A percentile compares a stretch with the other conserved stretches of the same genome.
Evolutionary conservation across 1,140 invertebrate genomes (phyloP).

Genomic region (Drosophila bocqueti): DNA sequence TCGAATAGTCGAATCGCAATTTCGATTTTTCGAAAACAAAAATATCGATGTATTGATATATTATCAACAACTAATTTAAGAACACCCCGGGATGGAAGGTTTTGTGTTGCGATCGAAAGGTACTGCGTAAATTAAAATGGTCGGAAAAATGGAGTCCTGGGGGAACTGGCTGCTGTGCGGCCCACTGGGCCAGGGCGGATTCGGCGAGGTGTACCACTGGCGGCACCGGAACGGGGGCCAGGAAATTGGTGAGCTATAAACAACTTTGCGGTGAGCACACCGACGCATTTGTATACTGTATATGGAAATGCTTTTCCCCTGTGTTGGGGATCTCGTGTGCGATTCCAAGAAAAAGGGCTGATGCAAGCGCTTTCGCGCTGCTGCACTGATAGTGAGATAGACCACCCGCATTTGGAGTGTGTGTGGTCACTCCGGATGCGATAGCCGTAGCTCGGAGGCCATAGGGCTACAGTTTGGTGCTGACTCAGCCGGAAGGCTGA

Average conservation of each 20-base stretch:
- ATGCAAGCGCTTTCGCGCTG: slow-evolving; percentile 35
- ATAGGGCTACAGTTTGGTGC: not conserved
- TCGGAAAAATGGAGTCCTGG: not conserved
- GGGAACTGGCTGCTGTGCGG: slow-evolving; percentile 44
- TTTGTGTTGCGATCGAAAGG: not conserved
- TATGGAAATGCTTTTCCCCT: slow-evolving; percentile 20
- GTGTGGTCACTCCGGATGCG: slow-evolving; percentile 2
- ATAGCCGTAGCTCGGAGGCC: slow-evolving; percentile 3
- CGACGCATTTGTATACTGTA: slow-evolving; percentile 6
- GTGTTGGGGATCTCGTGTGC: slow-evolving; percentile 7
- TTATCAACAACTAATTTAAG: too few relatives aligned
- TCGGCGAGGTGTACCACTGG: slow-evolving; percentile 69
- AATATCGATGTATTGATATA: too few relatives aligned
- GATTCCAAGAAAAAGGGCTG: slow-evolving; percentile 44
- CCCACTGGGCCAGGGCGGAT: slow-evolving; percentile 64
- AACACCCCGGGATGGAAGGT: slow-evolving; percentile 4
- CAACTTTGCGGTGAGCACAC: slow-evolving; percentile 5
- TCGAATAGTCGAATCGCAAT: too few relatives aligned
- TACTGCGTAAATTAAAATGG: not conserved
- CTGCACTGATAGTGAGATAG: slow-evolving; percentile 8
- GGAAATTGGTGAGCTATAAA: slow-evolving; percentile 64
- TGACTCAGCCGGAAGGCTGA: slow-evolving; percentile 22
- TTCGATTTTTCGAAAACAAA: too few relatives aligned
- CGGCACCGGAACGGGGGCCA: slow-evolving; percentile 37
- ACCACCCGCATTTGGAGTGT: slow-evolving; percentile 15